Percentiles rank a stretch among this genome's conserved stretches.
phyloP scores from a whole-genome alignment of 2,888 invertebrate species.

The Chrysodeixis includens region DNA sequence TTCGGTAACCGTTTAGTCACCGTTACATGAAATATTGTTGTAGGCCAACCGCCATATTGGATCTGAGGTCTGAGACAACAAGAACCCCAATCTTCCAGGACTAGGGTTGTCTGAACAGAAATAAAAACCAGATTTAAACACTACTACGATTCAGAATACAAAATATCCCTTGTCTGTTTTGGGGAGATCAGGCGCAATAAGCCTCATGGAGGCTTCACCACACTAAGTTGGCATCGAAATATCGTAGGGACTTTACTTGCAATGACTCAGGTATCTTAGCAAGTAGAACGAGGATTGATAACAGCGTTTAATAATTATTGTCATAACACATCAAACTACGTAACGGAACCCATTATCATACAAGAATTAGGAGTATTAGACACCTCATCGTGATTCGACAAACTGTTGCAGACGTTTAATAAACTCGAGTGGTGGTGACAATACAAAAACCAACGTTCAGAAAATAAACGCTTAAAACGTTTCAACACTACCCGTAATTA shows the following conservation, averaged over 20 bases:
- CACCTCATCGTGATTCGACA: not conserved
- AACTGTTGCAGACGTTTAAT: not conserved
- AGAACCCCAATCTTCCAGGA: not conserved
- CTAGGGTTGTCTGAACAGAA: not conserved
- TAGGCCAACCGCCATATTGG: conserved; percentile 11
- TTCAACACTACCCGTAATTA: too few species aligned
- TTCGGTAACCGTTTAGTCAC: conserved; percentile 50
- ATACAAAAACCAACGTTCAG: not conserved
- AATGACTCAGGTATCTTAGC: not conserved
- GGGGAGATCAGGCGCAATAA: too few species aligned
- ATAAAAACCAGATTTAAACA: not conserved
- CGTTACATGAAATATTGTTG: conserved; percentile 38
- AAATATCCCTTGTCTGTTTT: too few species aligned
- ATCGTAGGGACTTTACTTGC: not conserved
- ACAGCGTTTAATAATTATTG: not conserved
- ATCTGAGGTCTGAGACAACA: not conserved
- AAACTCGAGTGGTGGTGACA: not conserved
- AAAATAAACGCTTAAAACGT: too few species aligned
- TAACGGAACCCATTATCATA: not conserved
- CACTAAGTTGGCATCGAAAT: too few species aligned
- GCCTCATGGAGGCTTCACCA: too few species aligned
- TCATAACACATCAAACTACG: not conserved
- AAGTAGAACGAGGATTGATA: not conserved
- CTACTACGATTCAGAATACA: too few species aligned
- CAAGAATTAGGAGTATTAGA: not conserved